Evolutionary conservation across 1,140 invertebrate genomes (phyloP), one percentile per base, ranked within the genome.

Genomic region (Zaprionus ornatus): DNA sequence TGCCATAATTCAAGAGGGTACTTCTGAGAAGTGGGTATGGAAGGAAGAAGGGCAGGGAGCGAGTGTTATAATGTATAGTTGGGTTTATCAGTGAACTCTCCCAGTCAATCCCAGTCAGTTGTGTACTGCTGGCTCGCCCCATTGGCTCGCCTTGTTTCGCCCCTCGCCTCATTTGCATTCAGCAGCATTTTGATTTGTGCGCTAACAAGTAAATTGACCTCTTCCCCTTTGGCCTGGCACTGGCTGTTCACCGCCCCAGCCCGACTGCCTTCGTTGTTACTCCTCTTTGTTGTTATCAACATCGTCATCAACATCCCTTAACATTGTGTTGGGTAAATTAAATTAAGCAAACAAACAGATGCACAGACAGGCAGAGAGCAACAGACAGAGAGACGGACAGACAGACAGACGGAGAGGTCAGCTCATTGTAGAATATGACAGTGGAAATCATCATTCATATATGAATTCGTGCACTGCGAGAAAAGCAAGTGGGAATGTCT

Each of bases 261-360:
- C 23, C 32, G 7, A 6, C 17, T 10, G n/a, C 40, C n/a, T 12
- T 62, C 27, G 2, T 12, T 40, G 12, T 21, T 15, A 2, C 25
- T 19, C 6, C 12, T 32, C 45, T 29, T 37, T 57, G 29, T 29
- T 37, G 7, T 70, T 74, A 75, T 63, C 73, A 75, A 59, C 69
- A 76, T 56, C 19, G 72, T 74, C 65, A 69, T 74, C 65, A 66
- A 25, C 73, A 75, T 69, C 66, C 73, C 67, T 75, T 50, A 57
- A 40, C 45, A 63, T 68, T 77, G 74, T 59, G 65, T 54, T 57
- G 55, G 77, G 61, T 88, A 85, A 90, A 88, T 88, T 90, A 80
- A 88, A 90, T 88, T 85, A 90, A 81, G 72, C 77, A 88, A 79
- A 79, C 80, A 86, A 68, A 74, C 72, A 74, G 72, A 77, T 77